These are phyloP conservation scores for Dicyrtoma fusca DNA, from an alignment of 2,888 invertebrate genomes.

Conservation along the genomic window DNA sequence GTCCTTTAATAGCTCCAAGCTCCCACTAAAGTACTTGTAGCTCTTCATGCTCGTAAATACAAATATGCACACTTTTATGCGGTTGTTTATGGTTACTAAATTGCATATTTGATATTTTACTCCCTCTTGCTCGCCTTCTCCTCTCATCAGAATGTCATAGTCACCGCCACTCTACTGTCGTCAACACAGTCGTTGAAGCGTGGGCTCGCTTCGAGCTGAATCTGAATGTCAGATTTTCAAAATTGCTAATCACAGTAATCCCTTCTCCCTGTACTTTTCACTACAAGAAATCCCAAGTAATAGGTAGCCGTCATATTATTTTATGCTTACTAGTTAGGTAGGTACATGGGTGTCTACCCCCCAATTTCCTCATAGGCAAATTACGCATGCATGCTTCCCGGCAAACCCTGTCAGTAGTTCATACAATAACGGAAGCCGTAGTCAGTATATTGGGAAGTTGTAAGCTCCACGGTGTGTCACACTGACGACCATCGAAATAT, in stretches of 20 bases:
- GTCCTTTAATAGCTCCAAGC: conserved; percentile 3
- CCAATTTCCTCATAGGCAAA: too few species aligned
- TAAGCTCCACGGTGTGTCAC: too few species aligned
- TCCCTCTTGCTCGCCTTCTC: background rate
- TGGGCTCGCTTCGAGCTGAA: background rate
- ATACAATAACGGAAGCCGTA: too few species aligned
- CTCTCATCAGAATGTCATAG: background rate
- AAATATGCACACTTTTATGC: conserved; percentile 9
- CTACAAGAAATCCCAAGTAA: too few species aligned
- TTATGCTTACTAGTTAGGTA: too few species aligned
- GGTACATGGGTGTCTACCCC: too few species aligned
- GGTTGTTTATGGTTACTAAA: conserved; percentile 17
- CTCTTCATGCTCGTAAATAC: conserved; percentile 24
- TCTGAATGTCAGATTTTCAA: conserved; percentile 24
- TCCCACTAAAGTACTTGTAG: conserved; percentile 1
- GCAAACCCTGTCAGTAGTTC: background rate
- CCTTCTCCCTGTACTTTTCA: conserved; percentile 11
- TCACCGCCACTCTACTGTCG: too few species aligned
- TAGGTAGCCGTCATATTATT: too few species aligned
- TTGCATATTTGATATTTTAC: conserved; percentile 14
- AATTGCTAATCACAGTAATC: conserved; percentile 36
- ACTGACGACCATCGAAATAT: too few species aligned
- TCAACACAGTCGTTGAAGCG: background rate
- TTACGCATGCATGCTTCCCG: too few species aligned
- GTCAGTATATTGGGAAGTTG: too few species aligned